Evolutionary conservation across 1,140 invertebrate species (phyloP).

Genomic region (Tribolium madens): DNA sequence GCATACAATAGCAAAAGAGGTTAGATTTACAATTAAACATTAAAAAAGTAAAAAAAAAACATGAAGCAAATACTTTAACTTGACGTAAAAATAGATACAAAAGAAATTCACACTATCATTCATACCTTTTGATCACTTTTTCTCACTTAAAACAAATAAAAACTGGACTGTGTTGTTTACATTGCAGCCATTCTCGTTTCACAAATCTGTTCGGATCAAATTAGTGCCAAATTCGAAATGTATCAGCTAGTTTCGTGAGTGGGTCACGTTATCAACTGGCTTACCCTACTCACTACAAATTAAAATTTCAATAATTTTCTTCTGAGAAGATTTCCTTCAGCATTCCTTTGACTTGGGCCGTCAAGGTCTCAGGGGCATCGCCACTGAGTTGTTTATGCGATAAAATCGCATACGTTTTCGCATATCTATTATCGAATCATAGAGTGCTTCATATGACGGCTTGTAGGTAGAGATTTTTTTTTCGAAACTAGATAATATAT

Average conservation of each 20-base stretch:
- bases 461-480: too few species aligned
- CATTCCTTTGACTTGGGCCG: too few species aligned
- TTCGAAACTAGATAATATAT: too few species aligned
- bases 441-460: too few species aligned
- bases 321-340: too few species aligned
- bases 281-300: too few species aligned
- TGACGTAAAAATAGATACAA: not conserved
- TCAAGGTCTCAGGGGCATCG: too few species aligned
- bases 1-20: not conserved
- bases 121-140: not conserved
- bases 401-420: too few species aligned
- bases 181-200: not conserved
- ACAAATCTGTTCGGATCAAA: not conserved
- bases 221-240: not conserved
- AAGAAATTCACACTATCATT: not conserved
- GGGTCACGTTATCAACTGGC: not conserved
- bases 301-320: too few species aligned
- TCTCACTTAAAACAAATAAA: not conserved
- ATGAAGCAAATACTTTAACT: not conserved
- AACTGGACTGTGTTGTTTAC: not conserved
- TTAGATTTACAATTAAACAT: not conserved
- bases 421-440: too few species aligned
- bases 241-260: not conserved
- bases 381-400: too few species aligned
- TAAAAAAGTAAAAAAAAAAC: not conserved